Conservation (phyloP, 2,113 vertebrate genomes). For the Aleadryas rufinucha region DNA sequence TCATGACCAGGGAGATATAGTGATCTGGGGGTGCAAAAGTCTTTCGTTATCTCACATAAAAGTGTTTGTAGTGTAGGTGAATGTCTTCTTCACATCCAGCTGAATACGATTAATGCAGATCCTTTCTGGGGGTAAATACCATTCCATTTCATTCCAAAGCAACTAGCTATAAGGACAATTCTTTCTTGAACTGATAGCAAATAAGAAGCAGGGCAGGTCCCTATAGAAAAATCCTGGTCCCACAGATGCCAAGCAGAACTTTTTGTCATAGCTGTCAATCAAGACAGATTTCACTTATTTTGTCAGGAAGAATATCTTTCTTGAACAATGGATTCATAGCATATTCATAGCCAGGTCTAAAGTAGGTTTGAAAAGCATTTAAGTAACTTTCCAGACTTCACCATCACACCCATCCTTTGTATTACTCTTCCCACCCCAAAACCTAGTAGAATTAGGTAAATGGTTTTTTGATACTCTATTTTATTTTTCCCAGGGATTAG, state of each 20-base stretch:
- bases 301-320: constrained; percentile 15
- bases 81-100: background rate
- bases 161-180: background rate
- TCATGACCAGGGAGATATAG: background rate
- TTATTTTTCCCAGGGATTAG: background rate
- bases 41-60: accelerated
- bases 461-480: background rate
- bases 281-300: constrained; percentile 19
- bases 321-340: constrained; percentile 35
- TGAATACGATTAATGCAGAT: background rate
- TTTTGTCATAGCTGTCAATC: constrained; percentile 29
- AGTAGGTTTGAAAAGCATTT: constrained; percentile 33
- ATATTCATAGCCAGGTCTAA: constrained; percentile 28
- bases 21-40: background rate
- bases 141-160: background rate
- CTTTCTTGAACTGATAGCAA: background rate
- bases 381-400: constrained; percentile 22
- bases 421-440: background rate
- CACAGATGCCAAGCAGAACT: background rate
- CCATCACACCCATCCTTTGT: background rate
- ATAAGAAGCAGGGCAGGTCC: background rate
- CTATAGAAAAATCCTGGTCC: background rate
- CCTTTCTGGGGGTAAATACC: background rate
- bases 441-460: background rate
- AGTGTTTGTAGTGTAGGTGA: background rate